A percentile compares a stretch with the other conserved stretches of the same genome.
These are phyloP conservation scores for Drosophila leontia DNA, from an alignment of 1,140 invertebrate genomes.

Conservation along the genomic window DNA sequence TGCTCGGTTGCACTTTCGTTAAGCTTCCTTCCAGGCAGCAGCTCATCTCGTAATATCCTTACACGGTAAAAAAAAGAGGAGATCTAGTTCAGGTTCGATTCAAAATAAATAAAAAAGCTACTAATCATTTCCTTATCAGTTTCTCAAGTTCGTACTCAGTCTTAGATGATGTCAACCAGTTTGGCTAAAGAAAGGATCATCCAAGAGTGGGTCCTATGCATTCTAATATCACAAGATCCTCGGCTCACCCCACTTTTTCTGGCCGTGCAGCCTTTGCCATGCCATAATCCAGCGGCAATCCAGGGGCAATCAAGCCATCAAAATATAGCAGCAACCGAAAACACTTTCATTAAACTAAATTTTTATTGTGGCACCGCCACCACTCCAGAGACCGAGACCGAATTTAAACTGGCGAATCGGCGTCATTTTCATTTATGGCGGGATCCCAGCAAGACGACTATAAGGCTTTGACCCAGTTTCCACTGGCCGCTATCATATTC, in stretches of 20 bases:
- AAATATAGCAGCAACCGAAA: slow-evolving; percentile 57
- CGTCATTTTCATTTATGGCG: slow-evolving; percentile 74
- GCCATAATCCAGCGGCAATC: slow-evolving; percentile 63
- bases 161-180: too few species aligned
- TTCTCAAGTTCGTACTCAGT: too few species aligned
- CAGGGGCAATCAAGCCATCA: slow-evolving; percentile 76
- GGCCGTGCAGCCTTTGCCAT: slow-evolving; percentile 19
- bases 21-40: slow-evolving; percentile 39
- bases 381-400: slow-evolving; percentile 21
- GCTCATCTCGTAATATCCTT: slow-evolving; percentile 47
- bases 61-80: not conserved
- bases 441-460: slow-evolving; percentile 49
- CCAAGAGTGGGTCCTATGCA: too few species aligned
- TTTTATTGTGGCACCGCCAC: slow-evolving; percentile 75
- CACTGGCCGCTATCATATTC: slow-evolving; percentile 41
- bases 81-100: too few species aligned
- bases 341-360: slow-evolving; percentile 82
- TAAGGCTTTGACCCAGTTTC: slow-evolving; percentile 80
- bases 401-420: slow-evolving; percentile 15
- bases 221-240: not conserved
- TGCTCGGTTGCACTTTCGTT: slow-evolving; percentile 43
- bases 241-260: not conserved
- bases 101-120: not conserved
- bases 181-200: too few species aligned
- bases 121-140: too few species aligned